Conservation (phyloP, 2,113 vertebrate genomes). For the Orientallactaga bullata region DNA sequence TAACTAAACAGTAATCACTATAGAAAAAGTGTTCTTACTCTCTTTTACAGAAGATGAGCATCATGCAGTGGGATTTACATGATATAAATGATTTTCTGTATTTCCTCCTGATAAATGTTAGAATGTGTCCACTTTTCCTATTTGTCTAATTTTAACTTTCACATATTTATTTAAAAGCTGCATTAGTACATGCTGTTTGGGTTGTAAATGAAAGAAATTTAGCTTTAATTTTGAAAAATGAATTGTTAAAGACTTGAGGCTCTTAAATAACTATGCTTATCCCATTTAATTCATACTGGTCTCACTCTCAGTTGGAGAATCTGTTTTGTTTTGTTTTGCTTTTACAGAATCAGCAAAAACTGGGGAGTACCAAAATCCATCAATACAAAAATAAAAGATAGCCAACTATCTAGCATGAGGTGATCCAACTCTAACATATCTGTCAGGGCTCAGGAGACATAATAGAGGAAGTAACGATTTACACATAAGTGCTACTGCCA, state of each 20-base stretch:
- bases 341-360: too few relatives aligned
- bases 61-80: neutral
- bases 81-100: neutral
- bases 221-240: slow-evolving; percentile 6
- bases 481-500: too few relatives aligned
- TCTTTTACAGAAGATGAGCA: neutral
- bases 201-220: slow-evolving; percentile 44
- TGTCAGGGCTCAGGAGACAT: too few relatives aligned
- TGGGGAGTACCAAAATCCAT: too few relatives aligned
- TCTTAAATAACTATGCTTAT: too few relatives aligned
- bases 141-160: slow-evolving; percentile 5
- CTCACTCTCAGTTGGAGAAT: too few relatives aligned
- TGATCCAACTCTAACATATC: too few relatives aligned
- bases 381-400: too few relatives aligned
- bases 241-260: slow-evolving; percentile 3
- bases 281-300: too few relatives aligned
- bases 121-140: slow-evolving; percentile 31
- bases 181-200: neutral
- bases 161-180: slow-evolving; percentile 37
- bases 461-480: too few relatives aligned
- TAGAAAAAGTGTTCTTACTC: neutral
- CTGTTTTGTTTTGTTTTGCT: too few relatives aligned
- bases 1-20: neutral
- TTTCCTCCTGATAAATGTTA: neutral
- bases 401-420: too few relatives aligned